Conservation (phyloP, 2,888 invertebrate species). For the Cremastinae sp. region DNA sequence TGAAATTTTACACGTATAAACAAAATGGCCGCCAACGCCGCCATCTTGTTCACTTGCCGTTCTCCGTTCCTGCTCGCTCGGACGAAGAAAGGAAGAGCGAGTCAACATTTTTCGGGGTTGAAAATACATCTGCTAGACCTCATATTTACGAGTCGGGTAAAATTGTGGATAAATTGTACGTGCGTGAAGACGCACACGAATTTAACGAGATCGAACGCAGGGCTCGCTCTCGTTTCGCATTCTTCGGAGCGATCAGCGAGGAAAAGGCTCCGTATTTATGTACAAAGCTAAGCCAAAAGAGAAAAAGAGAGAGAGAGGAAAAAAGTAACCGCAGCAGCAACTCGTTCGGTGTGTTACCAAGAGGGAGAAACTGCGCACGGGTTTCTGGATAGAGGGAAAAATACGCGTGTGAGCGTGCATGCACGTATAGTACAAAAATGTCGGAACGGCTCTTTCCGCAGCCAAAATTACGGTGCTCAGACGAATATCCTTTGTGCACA, state of each 20-base stretch:
- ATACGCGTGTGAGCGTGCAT: background rate
- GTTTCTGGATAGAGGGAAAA: background rate
- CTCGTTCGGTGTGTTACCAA: constrained; percentile 38
- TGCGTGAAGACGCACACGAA: no score
- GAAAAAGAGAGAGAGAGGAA: constrained; percentile 2
- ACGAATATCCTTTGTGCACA: constrained; percentile 59
- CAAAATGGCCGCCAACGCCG: no score
- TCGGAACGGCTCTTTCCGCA: constrained; percentile 52
- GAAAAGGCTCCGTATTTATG: constrained; percentile 10
- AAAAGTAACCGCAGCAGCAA: constrained; percentile 40
- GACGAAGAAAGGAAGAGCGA: no score
- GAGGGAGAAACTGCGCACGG: background rate
- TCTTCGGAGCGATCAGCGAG: constrained; percentile 35
- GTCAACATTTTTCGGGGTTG: no score
- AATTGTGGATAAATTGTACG: no score
- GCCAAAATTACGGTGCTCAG: constrained; percentile 56
- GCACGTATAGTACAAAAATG: constrained; percentile 27
- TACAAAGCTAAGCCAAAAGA: constrained; percentile 24
- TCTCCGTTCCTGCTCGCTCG: no score
- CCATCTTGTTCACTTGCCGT: no score
- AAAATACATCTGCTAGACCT: no score
- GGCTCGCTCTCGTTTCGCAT: constrained; percentile 48
- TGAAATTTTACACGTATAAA: background rate
- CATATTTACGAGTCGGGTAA: no score
- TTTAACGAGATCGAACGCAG: constrained; percentile 39